Conservation (phyloP, 2,888 invertebrate genomes). For the Achlya flavicornis region DNA sequence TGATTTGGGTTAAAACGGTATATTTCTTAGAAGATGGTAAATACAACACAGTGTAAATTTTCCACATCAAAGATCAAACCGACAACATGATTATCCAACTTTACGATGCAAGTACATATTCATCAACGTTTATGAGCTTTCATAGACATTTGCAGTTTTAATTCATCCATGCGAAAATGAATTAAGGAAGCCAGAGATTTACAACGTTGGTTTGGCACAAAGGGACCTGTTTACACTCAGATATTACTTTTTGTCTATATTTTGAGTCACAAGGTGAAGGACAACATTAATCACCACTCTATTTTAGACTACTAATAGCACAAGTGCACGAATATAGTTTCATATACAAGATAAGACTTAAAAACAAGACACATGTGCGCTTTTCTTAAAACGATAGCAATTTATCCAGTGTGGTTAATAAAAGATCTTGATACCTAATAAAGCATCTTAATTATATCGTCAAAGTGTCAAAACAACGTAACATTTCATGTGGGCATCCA, state of each 20-base stretch:
- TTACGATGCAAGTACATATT: background rate
- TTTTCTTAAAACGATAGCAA: background rate
- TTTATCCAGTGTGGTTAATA: conserved; percentile 2
- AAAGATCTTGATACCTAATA: conserved; percentile 2
- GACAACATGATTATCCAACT: background rate
- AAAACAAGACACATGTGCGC: too few species aligned
- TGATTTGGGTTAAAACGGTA: too few species aligned
- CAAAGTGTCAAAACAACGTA: conserved; percentile 37
- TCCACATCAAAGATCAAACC: background rate
- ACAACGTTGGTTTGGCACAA: background rate
- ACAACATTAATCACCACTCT: conserved; percentile 1
- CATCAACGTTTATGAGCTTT: background rate
- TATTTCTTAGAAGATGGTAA: too few species aligned
- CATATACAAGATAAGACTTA: background rate
- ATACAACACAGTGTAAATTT: background rate
- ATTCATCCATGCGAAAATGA: background rate
- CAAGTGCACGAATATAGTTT: background rate
- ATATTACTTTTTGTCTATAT: background rate
- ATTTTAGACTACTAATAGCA: background rate
- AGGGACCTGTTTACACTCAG: background rate
- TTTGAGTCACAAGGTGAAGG: background rate
- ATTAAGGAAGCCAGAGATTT: background rate
- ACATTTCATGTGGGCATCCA: conserved; percentile 6
- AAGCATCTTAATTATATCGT: conserved; percentile 27
- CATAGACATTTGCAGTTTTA: background rate